phyloP scores from a whole-genome alignment of 2,888 invertebrate genomes.

The Pristionchus fissidentatus region DNA sequence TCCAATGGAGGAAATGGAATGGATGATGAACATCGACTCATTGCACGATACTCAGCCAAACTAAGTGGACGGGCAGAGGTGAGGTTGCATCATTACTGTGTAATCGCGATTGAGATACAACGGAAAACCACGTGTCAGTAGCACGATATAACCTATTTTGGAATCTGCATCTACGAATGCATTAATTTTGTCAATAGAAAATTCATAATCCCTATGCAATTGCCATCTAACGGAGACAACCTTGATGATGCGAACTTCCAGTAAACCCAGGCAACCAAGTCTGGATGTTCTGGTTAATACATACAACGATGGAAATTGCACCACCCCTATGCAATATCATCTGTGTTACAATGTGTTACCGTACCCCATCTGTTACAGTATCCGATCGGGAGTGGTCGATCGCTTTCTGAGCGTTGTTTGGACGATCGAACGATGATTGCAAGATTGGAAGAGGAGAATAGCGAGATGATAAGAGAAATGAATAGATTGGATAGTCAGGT shows the following conservation, averaged over 20 bases:
- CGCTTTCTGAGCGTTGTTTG: slow-evolving; percentile 51
- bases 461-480: slow-evolving; percentile 75
- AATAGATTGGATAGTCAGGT: slow-evolving; percentile 70
- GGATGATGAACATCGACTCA: slow-evolving; percentile 82
- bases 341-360: background rate
- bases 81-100: no score
- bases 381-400: slow-evolving; percentile 55
- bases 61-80: slow-evolving; percentile 83
- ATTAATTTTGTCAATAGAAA: no score
- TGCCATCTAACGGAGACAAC: no score
- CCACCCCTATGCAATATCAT: background rate
- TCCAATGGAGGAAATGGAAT: slow-evolving; percentile 59
- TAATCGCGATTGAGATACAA: no score
- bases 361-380: slow-evolving; percentile 51
- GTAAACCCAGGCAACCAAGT: no score
- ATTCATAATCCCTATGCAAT: no score
- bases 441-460: slow-evolving; percentile 74
- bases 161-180: no score
- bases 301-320: no score
- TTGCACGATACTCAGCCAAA: slow-evolving; percentile 95
- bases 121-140: no score
- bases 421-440: slow-evolving; percentile 73
- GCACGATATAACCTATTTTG: no score
- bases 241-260: no score
- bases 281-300: no score